These are phyloP conservation scores for Notamacropus eugenii DNA, from an alignment of 2,797 vertebrate genomes.

Conservation along the genomic window DNA sequence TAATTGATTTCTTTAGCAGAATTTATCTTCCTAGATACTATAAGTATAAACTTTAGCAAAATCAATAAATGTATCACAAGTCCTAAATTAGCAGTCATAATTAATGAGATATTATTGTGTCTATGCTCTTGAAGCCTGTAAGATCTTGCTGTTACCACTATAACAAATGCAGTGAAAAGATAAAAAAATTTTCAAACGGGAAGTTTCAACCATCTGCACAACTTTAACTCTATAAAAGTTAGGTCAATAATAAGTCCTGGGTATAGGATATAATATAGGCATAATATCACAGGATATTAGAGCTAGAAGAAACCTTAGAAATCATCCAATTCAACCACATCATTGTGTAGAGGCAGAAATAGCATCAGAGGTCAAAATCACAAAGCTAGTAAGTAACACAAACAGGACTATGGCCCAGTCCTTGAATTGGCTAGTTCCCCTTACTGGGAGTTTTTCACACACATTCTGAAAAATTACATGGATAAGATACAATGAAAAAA, in stretches of 20 bases:
- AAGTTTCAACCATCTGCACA: slow-evolving; percentile 21
- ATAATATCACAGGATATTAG: neutral
- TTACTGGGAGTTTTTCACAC: neutral
- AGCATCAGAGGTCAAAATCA: neutral
- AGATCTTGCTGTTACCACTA: neutral
- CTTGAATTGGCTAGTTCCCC: neutral
- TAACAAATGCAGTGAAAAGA: slow-evolving; percentile 14
- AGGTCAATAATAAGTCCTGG: neutral
- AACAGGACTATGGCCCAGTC: rapidly evolving
- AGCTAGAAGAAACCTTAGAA: neutral
- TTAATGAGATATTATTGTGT: slow-evolving; percentile 23
- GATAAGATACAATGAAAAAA: neutral
- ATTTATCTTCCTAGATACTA: slow-evolving; percentile 48
- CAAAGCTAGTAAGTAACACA: neutral
- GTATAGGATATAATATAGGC: neutral
- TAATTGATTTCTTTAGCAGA: slow-evolving; percentile 61
- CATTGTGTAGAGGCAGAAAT: neutral
- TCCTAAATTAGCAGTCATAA: slow-evolving; percentile 35
- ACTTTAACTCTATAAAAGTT: neutral
- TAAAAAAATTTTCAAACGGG: slow-evolving; percentile 20
- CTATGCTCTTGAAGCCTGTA: slow-evolving; percentile 38
- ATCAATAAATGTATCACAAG: slow-evolving; percentile 5
- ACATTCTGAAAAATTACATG: neutral
- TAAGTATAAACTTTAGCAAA: slow-evolving; percentile 37
- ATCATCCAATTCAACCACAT: neutral